Evolutionary conservation across 53 echinoderm and acorn worm genomes (phyloP), one percentile per base, ranked within the genome.

Genomic region (Mesocentrotus franciscanus): DNA sequence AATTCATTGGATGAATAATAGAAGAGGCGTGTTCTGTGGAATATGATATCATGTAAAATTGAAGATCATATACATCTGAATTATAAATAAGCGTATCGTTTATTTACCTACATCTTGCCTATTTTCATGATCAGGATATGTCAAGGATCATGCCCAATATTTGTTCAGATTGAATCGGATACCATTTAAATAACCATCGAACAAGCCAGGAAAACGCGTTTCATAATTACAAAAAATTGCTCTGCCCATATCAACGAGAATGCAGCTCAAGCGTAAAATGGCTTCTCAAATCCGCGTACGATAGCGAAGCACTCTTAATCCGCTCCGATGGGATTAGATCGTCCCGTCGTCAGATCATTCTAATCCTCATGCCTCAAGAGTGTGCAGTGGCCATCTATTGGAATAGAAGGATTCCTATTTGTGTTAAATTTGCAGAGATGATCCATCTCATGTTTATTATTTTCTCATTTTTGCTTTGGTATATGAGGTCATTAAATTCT

Each of bases 381-480:
- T 58, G 20, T 87, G 58, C 12, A 27, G 30, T 57, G 87, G 4
- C 85, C 24, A 85, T 15, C 55, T 85, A 22, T 56, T 24, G 26
- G 9, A 55, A 58, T 58, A 12, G 27, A 87, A 58, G 18, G 57
- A 87, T 14, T 27, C 12, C 26, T 87, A 39, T 87, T 87, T 87
- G 87, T 87, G 58, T 87, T 87, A 58, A 24, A 87, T 87, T 87
- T 87, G 57, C 34, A 33, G 87, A 87, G 87, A n/a, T 87, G n/a
- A 87, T 56, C 58, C 26, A 10, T 87, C 12, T 84, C 24, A 8
- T 84, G 84, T 10, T 66, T 74, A 14, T 30, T 27, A 18, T 29
- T 74, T 74, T 17, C 30, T 14, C 29, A 74, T 74, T 12, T 74
- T 27, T 74, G 29, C 26, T 74, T 2, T 9, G 14, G 74, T 10